Evolutionary conservation across 2,113 vertebrate genomes (phyloP), one percentile per base, ranked within the genome.

Genomic region (Jacana jacana): DNA sequence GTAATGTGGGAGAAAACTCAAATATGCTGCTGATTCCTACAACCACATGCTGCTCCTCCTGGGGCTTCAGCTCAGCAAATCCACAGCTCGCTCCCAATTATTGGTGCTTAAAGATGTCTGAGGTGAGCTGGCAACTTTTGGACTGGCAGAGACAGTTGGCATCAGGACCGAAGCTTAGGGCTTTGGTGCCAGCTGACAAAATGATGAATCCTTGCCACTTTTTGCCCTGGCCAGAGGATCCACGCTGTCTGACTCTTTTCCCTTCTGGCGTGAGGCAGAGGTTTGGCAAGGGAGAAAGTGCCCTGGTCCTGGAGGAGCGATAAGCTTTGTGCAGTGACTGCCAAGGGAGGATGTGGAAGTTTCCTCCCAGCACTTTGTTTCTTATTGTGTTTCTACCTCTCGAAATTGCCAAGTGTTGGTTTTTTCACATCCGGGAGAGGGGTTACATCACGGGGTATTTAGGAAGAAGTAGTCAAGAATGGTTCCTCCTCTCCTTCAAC

Each of bases 291-390:
- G 86, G 95, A 95, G 95, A 97, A 97, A 94, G 95, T 96, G 57
- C 61, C 68, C 52, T 0, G 0, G 39, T 89, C 61, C 89, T 71
- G 76, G 66, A 80, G 69, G 28, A 18, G 70, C 22, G 93, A 96
- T 95, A 97, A 95, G 89, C 48, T 71, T 79, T 33, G 44, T 81
- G 55, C 54, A 6, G 31, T 2, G 8, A 17, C 81, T 95, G 94
- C 95, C 95, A 81, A 83, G 92, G 89, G 97, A 97, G 97, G 97
- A 97, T 96, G 96, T 97, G 84, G 96, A 96, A 95, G 95, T 95
- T 97, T 97, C 96, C 97, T 97, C 94, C 94, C 91, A 89, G 88
- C 81, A 61, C 66, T 96, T 97, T 93, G 88, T 94, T 95, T 91
- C 92, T 93, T 89, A 89, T 91, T 95, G 80, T 95, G 72, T 86